Conservation (phyloP, 2,888 invertebrate genomes). For the Tetragonisca angustula region DNA sequence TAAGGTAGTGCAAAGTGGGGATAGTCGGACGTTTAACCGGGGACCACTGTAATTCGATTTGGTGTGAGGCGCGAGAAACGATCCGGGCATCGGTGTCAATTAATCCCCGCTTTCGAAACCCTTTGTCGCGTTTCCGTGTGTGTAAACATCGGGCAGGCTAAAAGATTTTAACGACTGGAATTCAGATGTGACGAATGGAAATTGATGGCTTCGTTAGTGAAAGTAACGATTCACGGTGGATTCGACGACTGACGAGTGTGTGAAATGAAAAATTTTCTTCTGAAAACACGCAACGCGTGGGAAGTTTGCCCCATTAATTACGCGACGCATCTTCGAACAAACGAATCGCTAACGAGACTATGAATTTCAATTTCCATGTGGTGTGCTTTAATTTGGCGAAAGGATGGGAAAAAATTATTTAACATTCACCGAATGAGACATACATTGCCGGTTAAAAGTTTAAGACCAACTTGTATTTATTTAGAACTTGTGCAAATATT, state of each 20-base stretch:
- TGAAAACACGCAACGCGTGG: not conserved
- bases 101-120: not conserved
- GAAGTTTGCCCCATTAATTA: not conserved
- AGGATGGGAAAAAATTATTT: not conserved
- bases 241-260: not conserved
- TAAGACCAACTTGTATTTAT: too few relatives aligned
- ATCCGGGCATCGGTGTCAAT: not conserved
- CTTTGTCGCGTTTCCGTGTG: not conserved
- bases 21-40: too few relatives aligned
- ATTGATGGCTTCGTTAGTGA: slow-evolving; percentile 28
- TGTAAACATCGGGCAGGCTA: not conserved
- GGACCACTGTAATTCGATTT: not conserved
- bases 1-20: too few relatives aligned
- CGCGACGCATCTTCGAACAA: not conserved
- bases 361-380: not conserved
- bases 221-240: slow-evolving; percentile 10
- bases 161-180: slow-evolving; percentile 15
- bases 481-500: too few relatives aligned
- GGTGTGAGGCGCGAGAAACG: not conserved
- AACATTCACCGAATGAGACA: too few relatives aligned
- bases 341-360: not conserved
- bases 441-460: too few relatives aligned
- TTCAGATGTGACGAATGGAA: too few relatives aligned
- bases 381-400: not conserved
- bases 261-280: not conserved